Base-by-base conservation (phyloP, 2,113 vertebrate genomes). In the Perca flavescens region DNA sequence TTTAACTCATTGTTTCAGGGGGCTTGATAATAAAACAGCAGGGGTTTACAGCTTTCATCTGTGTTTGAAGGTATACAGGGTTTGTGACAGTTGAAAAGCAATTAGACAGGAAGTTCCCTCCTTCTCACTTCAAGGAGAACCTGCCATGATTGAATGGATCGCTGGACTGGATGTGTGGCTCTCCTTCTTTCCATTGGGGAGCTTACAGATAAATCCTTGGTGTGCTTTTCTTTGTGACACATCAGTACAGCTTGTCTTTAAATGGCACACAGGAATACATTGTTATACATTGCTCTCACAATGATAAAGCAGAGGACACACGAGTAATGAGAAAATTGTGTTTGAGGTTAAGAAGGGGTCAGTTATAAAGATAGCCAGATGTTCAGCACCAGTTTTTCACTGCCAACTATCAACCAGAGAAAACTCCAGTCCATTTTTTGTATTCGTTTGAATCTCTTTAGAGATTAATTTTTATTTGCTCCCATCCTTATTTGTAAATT, bases 21-120 rank as follows among this genome's bases (percentile, higher is more conserved):
- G 74, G 80, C 69, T 84, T 89, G 70, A 87, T 89, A 83, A 88
- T 82, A 86, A 91, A 80, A 36, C 65, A 77, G 76, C 34, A 28
- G 1, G 16, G 21, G 53, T 64, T 74, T 58, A 50, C 16, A 28
- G 63, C 34, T 84, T 83, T 77, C n/a, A 74, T 77, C 54, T 14
- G 47, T 57, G 47, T 25, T 63, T 56, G 60, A 81, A 66, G 68
- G 57, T 50, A 25, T 19, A 34, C 56, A 49, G 1, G 12, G 71
- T 74, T 74, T 76, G 65, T 76, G 22, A 25, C 77, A 52, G 66
- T 62, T 72, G 66, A 83, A 70, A 82, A 56, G 83, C 62, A 68
- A 83, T 86, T 74, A 70, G 63, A 66, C 52, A 21, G 16, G 47
- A 73, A 74, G n/a, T 82, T 80, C 43, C 67, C n/a, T 73, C 5